phyloP scores from a whole-genome alignment of 1,140 invertebrate species.

The Campodea augens region DNA sequence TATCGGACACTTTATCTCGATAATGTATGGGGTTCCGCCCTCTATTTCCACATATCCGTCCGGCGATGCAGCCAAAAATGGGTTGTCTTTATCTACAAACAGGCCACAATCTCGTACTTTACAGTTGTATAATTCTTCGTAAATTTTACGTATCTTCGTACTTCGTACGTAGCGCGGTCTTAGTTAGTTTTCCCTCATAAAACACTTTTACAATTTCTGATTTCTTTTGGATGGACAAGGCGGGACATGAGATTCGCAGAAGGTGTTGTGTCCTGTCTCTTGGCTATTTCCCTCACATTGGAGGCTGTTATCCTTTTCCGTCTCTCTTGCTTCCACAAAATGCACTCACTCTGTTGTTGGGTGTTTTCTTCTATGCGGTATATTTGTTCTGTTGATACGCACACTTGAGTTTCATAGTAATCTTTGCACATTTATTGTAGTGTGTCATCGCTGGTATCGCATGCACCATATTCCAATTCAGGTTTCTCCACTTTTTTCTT shows the following conservation, averaged over 20 bases:
- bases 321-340: constrained; percentile 3
- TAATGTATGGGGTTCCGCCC: too few relatives aligned
- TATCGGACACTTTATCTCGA: too few relatives aligned
- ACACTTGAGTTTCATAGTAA: background rate
- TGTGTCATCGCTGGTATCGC: background rate
- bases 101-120: background rate
- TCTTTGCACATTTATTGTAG: background rate
- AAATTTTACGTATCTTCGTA: background rate
- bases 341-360: background rate
- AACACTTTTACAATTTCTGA: too few relatives aligned
- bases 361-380: constrained; percentile 2
- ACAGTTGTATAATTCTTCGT: background rate
- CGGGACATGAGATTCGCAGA: background rate
- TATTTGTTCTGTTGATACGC: background rate
- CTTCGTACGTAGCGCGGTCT: background rate
- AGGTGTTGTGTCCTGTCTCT: background rate
- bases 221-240: too few relatives aligned
- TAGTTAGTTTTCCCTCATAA: background rate
- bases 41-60: too few relatives aligned
- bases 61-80: background rate
- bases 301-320: constrained; percentile 7
- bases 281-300: background rate
- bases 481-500: background rate
- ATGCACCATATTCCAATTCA: constrained; percentile 1
- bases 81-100: background rate